Percentiles rank a stretch among this genome's conserved stretches.
Conservation (phyloP, 2,113 vertebrate species). For the Rhizomys pruinosus region DNA sequence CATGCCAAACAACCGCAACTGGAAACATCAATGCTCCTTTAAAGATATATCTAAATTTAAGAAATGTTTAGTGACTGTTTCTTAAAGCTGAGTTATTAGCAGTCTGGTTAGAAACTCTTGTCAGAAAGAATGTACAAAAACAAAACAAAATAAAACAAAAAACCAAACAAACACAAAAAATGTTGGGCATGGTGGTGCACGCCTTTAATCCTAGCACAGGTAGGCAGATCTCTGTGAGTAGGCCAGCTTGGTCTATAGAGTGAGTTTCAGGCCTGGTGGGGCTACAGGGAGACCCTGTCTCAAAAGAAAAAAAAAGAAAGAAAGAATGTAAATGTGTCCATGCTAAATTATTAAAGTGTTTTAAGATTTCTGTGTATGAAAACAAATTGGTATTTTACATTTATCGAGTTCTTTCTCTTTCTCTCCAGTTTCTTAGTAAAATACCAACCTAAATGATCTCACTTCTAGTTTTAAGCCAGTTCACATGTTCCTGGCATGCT, state of each 20-base stretch:
- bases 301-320: no score
- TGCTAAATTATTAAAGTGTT: neutral
- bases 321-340: neutral
- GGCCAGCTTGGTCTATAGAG: no score
- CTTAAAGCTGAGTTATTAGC: constrained; percentile 4
- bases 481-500: constrained; percentile 11
- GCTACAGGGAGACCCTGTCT: no score
- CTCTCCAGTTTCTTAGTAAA: no score
- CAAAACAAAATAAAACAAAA: no score
- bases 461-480: constrained; percentile 44
- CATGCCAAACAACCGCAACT: neutral
- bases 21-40: constrained; percentile 17
- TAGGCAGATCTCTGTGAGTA: no score
- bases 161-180: no score
- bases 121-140: constrained; percentile 23
- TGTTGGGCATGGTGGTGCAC: no score
- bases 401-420: neutral
- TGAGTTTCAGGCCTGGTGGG: no score
- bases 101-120: neutral
- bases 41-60: constrained; percentile 42
- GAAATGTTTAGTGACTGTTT: constrained; percentile 6
- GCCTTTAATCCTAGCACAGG: no score
- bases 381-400: neutral
- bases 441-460: constrained; percentile 50
- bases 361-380: neutral